Conservation (phyloP, 2,113 vertebrate species). For the Hiodon tergisus region DNA sequence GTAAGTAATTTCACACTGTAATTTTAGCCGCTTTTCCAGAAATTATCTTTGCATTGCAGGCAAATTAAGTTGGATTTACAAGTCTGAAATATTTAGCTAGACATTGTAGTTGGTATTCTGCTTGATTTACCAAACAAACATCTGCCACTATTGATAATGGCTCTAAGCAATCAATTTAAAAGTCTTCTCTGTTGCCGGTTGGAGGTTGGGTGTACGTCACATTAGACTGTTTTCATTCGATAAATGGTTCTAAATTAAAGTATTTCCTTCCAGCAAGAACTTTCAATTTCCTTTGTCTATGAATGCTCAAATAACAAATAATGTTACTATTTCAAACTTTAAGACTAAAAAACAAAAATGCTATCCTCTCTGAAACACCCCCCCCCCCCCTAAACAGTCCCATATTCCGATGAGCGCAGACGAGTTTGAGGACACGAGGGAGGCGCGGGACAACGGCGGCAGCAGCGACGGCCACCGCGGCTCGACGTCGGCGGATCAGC, state of each 20-base stretch:
- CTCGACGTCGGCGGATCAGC: constrained; percentile 72
- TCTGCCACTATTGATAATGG: constrained; percentile 21
- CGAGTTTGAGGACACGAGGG: constrained; percentile 82
- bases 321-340: neutral
- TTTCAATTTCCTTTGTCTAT: constrained; percentile 7
- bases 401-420: constrained; percentile 82
- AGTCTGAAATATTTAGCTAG: constrained; percentile 18
- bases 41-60: constrained; percentile 6
- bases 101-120: constrained; percentile 22
- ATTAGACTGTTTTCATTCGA: constrained; percentile 5
- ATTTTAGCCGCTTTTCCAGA: constrained; percentile 12
- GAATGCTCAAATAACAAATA: neutral
- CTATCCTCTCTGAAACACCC: neutral
- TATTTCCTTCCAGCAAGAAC: neutral
- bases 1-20: neutral
- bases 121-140: constrained; percentile 20
- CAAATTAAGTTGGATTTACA: constrained; percentile 23
- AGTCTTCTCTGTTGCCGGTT: constrained; percentile 18
- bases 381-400: constrained; percentile 56
- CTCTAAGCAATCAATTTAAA: constrained; percentile 23
- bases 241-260: constrained; percentile 7
- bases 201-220: constrained; percentile 13
- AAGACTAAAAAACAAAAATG: neutral
- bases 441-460: constrained; percentile 66
- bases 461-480: constrained; percentile 62